Conservation (phyloP, 2,888 invertebrate genomes). For the Tryphoninae sp. region DNA sequence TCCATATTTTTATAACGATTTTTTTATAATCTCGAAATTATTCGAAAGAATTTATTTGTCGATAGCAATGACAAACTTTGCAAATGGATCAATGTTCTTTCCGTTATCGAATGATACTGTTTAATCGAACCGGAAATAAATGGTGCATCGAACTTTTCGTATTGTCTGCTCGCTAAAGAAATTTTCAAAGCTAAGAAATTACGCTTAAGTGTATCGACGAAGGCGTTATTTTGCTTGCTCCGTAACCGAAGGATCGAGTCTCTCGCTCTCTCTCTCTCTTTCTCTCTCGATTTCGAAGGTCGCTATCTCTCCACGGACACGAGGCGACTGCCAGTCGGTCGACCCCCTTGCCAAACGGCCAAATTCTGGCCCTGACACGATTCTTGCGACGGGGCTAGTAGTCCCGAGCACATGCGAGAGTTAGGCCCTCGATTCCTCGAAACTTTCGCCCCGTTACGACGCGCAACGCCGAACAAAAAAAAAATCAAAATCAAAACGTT, state of each 20-base stretch:
- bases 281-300: constrained; percentile 60
- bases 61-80: neutral
- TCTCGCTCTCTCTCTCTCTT: constrained; percentile 20
- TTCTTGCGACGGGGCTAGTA: constrained; percentile 60
- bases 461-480: neutral
- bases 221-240: constrained; percentile 24
- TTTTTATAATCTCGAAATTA: neutral
- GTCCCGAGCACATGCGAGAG: constrained; percentile 44
- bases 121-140: neutral
- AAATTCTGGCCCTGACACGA: constrained; percentile 70
- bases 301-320: constrained; percentile 60
- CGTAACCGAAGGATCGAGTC: constrained; percentile 42
- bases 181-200: constrained; percentile 17
- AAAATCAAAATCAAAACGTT: neutral
- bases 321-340: constrained; percentile 56
- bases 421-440: constrained; percentile 57
- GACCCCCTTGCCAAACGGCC: constrained; percentile 64
- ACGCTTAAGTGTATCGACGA: constrained; percentile 8
- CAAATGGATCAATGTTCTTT: too few species aligned
- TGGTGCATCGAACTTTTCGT: neutral
- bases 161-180: neutral
- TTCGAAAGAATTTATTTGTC: neutral
- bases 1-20: neutral
- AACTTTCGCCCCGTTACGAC: constrained; percentile 39
- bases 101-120: neutral